Evolutionary conservation across 1,140 invertebrate species (phyloP), one percentile per base, ranked within the genome.

Genomic region (Phymorhynchus buccinoides): DNA sequence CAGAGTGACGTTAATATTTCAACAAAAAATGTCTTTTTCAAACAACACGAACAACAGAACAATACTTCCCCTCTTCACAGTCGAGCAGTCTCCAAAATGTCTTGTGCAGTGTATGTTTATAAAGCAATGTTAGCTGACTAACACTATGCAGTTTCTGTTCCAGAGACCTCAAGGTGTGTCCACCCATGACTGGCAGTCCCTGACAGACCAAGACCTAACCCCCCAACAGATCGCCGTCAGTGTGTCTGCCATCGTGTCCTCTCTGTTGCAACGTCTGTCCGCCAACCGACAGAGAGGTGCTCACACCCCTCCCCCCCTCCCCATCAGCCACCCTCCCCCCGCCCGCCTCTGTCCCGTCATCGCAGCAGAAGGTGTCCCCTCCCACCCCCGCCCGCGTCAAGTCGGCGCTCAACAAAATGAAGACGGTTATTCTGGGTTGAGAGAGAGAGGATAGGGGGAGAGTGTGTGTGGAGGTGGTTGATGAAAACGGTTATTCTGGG

Each of bases 81-180:
- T n/a, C n/a, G n/a, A n/a, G n/a, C n/a, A n/a, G n/a, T n/a, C n/a
- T n/a, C n/a, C n/a, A n/a, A n/a, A n/a, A n/a, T n/a, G n/a, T n/a
- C n/a, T n/a, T n/a, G n/a, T n/a, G n/a, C n/a, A n/a, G n/a, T n/a
- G n/a, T n/a, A n/a, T n/a, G n/a, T n/a, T n/a, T n/a, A n/a, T n/a
- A n/a, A n/a, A n/a, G n/a, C n/a, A n/a, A n/a, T n/a, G n/a, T n/a
- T n/a, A n/a, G n/a, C n/a, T n/a, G n/a, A n/a, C n/a, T n/a, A n/a
- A n/a, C n/a, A n/a, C n/a, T n/a, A n/a, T n/a, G n/a, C n/a, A n/a
- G 62, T 66, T 16, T n/a, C 9, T 66, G 62, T 66, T 80, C 52
- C 88, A 92, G 89, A 71, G 89, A 42, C 92, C 92, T n/a, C 90
- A 89, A 30, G 89, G 90, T 30, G 92, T 93, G n/a, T 85, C 84